Conservation (phyloP, 2,797 vertebrate genomes). For the Amblyopsis hoosieri region DNA sequence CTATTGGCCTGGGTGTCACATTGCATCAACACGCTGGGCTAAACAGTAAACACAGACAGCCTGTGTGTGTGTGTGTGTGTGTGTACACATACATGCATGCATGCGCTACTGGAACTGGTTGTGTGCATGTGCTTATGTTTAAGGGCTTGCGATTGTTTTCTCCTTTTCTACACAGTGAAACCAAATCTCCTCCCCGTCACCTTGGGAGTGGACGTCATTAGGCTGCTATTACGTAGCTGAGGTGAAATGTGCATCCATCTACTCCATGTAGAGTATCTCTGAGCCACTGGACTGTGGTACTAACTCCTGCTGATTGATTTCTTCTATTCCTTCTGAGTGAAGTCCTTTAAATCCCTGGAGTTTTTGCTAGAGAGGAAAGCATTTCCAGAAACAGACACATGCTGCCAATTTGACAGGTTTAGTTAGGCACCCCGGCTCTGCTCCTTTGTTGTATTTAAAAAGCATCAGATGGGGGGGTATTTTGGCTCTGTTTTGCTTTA, state of each 20-base stretch:
- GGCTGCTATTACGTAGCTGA: conserved; percentile 33
- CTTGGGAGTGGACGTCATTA: conserved; percentile 27
- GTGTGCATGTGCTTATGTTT: conserved; percentile 20
- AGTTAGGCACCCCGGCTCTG: conserved; percentile 64
- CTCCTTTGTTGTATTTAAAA: conserved; percentile 67
- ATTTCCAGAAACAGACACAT: conserved; percentile 64
- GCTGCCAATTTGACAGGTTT: conserved; percentile 74
- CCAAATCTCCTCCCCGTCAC: too few species aligned
- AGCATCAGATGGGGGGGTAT: conserved; percentile 44
- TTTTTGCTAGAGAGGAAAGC: conserved; percentile 63
- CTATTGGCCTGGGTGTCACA: conserved; percentile 76
- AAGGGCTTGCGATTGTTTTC: not conserved
- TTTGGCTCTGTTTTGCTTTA: conserved; percentile 29
- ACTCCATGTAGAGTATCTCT: conserved; percentile 61
- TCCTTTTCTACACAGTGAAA: not conserved
- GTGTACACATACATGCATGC: not conserved
- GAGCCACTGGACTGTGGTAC: conserved; percentile 68
- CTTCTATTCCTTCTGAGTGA: conserved; percentile 51
- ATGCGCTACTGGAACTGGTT: not conserved
- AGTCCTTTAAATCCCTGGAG: conserved; percentile 68
- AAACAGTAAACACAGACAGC: conserved; percentile 75
- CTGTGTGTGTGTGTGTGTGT: conserved; percentile 6
- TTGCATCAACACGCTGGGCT: conserved; percentile 69
- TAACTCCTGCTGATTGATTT: conserved; percentile 68
- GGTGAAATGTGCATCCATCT: conserved; percentile 43